phyloP scores from a whole-genome alignment of 2,113 vertebrate genomes.

The Ceuthmochares aereus region DNA sequence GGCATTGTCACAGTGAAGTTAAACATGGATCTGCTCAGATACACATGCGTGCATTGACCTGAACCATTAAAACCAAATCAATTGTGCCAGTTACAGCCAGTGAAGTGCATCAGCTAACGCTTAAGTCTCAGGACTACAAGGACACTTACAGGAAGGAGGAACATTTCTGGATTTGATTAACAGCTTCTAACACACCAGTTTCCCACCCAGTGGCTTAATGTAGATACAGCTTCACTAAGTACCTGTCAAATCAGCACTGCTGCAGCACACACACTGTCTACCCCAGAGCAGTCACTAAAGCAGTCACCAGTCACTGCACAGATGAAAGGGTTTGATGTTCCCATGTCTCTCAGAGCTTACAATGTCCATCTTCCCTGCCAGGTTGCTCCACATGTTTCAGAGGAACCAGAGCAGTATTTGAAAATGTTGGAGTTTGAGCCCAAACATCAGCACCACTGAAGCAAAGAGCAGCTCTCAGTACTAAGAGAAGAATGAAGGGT shows the following conservation, averaged over 20 bases:
- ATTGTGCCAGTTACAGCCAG: not conserved
- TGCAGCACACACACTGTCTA: not conserved
- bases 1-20: not conserved
- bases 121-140: not conserved
- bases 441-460: not conserved
- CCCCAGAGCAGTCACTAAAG: not conserved
- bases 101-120: not conserved
- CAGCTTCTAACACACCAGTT: not conserved
- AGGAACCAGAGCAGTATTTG: not conserved
- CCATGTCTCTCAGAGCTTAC: not conserved
- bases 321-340: not conserved
- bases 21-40: not conserved
- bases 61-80: not conserved
- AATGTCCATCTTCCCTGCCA: not conserved
- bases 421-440: not conserved
- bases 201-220: not conserved
- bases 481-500: not conserved
- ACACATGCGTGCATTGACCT: not conserved
- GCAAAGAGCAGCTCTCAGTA: not conserved
- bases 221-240: not conserved
- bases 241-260: not conserved
- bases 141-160: not conserved
- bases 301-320: not conserved
- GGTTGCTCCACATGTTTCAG: not conserved
- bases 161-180: not conserved